Conservation (phyloP, 2,113 vertebrate genomes). For the Sylvietta virens region DNA sequence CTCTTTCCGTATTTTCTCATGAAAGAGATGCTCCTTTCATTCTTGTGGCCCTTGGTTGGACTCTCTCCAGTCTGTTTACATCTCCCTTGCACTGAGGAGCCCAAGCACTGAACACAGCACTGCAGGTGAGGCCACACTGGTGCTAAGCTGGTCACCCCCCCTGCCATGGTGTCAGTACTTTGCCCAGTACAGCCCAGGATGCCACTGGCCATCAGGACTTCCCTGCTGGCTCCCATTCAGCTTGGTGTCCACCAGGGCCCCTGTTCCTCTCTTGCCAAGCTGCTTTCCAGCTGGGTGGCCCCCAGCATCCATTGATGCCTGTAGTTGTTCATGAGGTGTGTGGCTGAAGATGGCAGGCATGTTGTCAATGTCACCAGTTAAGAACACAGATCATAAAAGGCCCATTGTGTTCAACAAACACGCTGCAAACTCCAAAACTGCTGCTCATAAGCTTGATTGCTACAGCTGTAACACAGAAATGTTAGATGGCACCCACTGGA, state of each 20-base stretch:
- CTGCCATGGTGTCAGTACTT: background rate
- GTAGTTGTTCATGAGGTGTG: background rate
- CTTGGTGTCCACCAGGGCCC: background rate
- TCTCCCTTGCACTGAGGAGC: background rate
- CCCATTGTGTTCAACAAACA: background rate
- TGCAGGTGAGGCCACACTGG: background rate
- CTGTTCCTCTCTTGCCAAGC: background rate
- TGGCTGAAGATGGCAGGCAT: background rate
- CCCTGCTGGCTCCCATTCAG: background rate
- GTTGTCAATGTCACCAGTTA: background rate
- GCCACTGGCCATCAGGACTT: too few species aligned
- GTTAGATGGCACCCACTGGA: background rate
- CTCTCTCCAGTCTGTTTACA: background rate
- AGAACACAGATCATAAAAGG: background rate
- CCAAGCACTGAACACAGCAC: background rate
- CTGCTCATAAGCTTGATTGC: background rate
- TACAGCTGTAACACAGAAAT: background rate
- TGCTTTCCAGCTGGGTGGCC: background rate
- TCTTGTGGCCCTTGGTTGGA: background rate
- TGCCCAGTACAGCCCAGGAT: background rate
- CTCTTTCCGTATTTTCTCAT: background rate
- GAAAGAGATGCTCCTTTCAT: background rate
- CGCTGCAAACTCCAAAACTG: background rate
- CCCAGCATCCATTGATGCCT: background rate
- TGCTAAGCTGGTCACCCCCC: background rate